phyloP scores from a whole-genome alignment of 2,797 vertebrate genomes.

The Muraenolepis orangiensis region DNA sequence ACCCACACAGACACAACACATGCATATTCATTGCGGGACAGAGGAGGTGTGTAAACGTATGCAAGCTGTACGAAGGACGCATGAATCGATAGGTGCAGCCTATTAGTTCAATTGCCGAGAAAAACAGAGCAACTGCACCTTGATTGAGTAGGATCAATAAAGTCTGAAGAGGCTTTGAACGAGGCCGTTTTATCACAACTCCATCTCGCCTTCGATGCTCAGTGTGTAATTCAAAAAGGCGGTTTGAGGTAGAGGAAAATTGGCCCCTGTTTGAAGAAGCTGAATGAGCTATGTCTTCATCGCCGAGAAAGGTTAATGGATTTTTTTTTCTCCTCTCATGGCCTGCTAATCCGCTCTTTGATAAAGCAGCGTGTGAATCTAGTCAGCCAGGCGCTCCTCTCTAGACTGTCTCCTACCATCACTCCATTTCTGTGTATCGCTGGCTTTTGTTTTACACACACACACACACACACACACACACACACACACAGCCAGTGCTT shows the following conservation, averaged over 20 bases:
- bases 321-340: neutral
- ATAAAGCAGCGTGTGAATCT: conserved; percentile 18
- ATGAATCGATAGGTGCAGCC: neutral
- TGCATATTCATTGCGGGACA: neutral
- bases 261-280: neutral
- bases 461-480: neutral
- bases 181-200: neutral
- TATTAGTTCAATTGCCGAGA: neutral
- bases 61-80: neutral
- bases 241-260: neutral
- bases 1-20: neutral
- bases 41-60: neutral
- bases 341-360: neutral
- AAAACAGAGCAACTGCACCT: neutral
- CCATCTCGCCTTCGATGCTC: neutral
- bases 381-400: conserved; percentile 14
- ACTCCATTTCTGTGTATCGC: neutral
- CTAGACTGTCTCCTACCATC: neutral
- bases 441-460: neutral
- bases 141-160: neutral
- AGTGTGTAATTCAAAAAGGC: conserved; percentile 1
- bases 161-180: neutral
- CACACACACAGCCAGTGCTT: neutral
- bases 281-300: conserved; percentile 2
- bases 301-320: neutral